A percentile compares a stretch with the other conserved stretches of the same genome.
phyloP scores from a whole-genome alignment of 2,113 vertebrate species.

The Gallinago undulata region DNA sequence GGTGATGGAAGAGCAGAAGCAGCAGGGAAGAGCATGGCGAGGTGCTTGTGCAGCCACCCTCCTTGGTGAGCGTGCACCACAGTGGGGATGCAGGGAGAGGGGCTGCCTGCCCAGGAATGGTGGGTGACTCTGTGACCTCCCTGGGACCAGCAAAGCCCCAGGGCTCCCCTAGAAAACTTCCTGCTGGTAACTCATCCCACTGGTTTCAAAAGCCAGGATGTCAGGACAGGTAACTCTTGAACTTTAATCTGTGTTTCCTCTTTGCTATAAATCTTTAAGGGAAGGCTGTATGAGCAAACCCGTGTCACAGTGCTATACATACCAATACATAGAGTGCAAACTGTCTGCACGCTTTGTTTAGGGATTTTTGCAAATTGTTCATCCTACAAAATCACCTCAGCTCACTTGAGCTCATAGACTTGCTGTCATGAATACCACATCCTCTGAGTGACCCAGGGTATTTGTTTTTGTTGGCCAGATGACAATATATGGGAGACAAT shows the following conservation, averaged over 20 bases:
- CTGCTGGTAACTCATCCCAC: background rate
- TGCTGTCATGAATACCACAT: background rate
- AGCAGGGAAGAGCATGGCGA: rapidly evolving
- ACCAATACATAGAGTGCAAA: background rate
- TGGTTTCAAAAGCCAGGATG: background rate
- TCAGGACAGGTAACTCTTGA: background rate
- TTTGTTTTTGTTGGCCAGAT: constrained; percentile 31
- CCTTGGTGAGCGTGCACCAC: background rate
- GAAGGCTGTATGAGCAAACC: background rate
- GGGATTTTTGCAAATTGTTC: background rate
- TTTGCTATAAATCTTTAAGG: background rate
- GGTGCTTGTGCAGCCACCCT: background rate
- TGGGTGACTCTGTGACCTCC: background rate
- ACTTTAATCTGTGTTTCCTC: background rate
- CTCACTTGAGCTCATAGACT: background rate
- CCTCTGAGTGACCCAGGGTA: background rate
- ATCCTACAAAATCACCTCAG: background rate
- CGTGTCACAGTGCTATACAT: background rate
- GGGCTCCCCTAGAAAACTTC: background rate
- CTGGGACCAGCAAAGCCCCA: background rate
- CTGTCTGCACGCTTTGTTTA: background rate
- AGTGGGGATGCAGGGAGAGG: background rate
- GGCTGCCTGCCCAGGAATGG: rapidly evolving
- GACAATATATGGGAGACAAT: background rate
- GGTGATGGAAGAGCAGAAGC: background rate